Percentiles rank a stretch among this genome's conserved stretches.
Conservation (phyloP, 1,140 invertebrate species). For the Samia ricini region DNA sequence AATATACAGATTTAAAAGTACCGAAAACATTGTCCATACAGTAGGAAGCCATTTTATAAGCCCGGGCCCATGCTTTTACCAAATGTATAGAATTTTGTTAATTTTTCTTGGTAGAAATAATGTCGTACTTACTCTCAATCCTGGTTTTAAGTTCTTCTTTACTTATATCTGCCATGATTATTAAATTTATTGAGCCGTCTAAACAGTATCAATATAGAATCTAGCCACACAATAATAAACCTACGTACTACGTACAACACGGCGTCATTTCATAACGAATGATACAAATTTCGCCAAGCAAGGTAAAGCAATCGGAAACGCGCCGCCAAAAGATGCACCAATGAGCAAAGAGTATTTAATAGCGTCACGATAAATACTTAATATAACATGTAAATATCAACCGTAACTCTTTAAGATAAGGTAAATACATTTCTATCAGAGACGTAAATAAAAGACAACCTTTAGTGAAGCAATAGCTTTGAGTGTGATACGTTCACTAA, state of each 20-base stretch:
- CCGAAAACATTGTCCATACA: constrained; percentile 44
- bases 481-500: too few species aligned
- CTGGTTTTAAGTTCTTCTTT: constrained; percentile 84
- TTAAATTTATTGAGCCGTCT: constrained; percentile 41
- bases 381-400: background rate
- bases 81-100: constrained; percentile 1
- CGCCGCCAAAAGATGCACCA: constrained; percentile 4
- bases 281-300: constrained; percentile 48
- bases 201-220: constrained; percentile 12
- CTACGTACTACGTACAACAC: constrained; percentile 71
- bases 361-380: background rate
- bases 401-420: background rate
- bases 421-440: background rate
- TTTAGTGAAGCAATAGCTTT: too few species aligned
- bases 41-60: constrained; percentile 63
- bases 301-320: background rate
- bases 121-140: constrained; percentile 81
- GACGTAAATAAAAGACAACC: background rate
- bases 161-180: constrained; percentile 82
- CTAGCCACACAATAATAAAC: constrained; percentile 71
- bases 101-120: constrained; percentile 11
- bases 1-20: constrained; percentile 58
- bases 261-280: constrained; percentile 37
- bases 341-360: constrained; percentile 6
- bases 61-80: background rate